phyloP scores from a whole-genome alignment of 64 coral and sea anemone species.

The Montipora cactus region DNA sequence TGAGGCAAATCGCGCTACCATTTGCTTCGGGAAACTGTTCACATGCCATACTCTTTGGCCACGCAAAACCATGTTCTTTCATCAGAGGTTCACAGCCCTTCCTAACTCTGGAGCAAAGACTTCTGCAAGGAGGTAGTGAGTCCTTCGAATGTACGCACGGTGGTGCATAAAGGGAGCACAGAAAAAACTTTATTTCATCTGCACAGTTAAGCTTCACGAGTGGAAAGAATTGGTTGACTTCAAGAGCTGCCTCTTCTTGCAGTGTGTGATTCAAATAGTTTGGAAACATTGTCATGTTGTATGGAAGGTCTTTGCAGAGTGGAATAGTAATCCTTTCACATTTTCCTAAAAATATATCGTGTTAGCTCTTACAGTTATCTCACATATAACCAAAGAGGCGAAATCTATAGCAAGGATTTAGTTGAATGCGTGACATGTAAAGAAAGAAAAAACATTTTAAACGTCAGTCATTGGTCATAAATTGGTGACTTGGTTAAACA shows the following conservation, averaged over 20 bases:
- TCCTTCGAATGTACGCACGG: background rate
- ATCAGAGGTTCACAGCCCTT: background rate
- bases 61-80: background rate
- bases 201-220: slow-evolving; percentile 53
- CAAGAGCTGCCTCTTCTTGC: slow-evolving; percentile 50
- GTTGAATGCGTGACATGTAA: no score
- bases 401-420: no score
- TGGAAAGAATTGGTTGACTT: slow-evolving; percentile 50
- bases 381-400: no score
- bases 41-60: background rate
- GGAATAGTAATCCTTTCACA: slow-evolving; percentile 51
- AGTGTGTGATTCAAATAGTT: slow-evolving; percentile 63
- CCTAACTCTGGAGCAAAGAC: background rate
- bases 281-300: slow-evolving; percentile 78
- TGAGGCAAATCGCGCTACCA: background rate
- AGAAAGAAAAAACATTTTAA: no score
- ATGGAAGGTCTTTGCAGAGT: slow-evolving; percentile 60
- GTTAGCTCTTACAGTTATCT: no score
- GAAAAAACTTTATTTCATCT: slow-evolving; percentile 3
- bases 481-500: no score
- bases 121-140: background rate
- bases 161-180: slow-evolving; percentile 37
- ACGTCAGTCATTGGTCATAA: no score
- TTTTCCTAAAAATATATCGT: background rate
- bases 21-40: background rate